These are phyloP conservation scores for Erinaceus europaeus DNA, from an alignment of 2,113 vertebrate species.

Conservation along the genomic window DNA sequence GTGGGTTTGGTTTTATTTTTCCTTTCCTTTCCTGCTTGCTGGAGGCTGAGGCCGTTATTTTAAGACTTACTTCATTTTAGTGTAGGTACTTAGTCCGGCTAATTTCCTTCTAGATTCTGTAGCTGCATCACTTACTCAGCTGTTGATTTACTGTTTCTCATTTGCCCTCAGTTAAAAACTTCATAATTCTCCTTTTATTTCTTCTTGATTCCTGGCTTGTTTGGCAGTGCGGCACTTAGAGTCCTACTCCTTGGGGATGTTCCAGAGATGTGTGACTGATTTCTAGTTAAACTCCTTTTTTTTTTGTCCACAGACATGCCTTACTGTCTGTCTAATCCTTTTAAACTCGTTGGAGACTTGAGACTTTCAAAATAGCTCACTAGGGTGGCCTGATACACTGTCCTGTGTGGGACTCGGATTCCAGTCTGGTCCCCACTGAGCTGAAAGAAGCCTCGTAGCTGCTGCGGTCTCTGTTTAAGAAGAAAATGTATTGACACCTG, in stretches of 20 bases:
- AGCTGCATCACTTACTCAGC: background rate
- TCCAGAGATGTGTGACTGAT: constrained; percentile 14
- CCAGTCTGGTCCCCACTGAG: too few species aligned
- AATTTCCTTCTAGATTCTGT: background rate
- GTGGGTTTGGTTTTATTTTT: constrained; percentile 13
- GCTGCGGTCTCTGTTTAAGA: too few species aligned
- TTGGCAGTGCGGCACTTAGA: too few species aligned
- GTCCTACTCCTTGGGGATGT: background rate
- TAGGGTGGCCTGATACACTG: too few species aligned
- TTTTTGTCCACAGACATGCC: background rate
- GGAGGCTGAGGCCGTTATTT: background rate
- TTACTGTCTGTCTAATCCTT: background rate
- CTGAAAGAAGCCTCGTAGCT: too few species aligned
- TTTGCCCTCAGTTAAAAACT: background rate
- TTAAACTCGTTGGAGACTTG: background rate
- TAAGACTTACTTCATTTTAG: background rate
- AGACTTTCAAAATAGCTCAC: too few species aligned
- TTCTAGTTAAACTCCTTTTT: constrained; percentile 11
- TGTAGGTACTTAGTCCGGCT: background rate
- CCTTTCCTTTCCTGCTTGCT: background rate
- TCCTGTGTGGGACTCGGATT: too few species aligned
- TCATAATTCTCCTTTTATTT: constrained; percentile 32
- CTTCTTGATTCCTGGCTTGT: background rate
- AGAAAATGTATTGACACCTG: background rate
- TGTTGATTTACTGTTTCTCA: background rate